Percentiles rank a stretch among this genome's conserved stretches.
Evolutionary conservation across 2,888 invertebrate species (phyloP).

Genomic region (Eudasyphora cyanicolor): DNA sequence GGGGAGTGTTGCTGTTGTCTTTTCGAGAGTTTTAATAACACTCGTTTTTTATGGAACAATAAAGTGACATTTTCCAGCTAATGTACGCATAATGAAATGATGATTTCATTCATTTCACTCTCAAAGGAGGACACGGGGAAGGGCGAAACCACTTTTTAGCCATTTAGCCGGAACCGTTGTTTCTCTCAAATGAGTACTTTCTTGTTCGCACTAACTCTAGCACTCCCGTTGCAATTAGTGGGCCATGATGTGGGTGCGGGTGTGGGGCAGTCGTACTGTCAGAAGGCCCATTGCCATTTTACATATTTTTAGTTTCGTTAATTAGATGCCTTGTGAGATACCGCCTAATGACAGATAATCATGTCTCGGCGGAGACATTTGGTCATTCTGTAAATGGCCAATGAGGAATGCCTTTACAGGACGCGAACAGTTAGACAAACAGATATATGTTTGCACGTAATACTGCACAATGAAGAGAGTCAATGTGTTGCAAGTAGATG

Average conservation of each 20-base stretch:
- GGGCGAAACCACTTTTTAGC: neutral
- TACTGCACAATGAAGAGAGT: no score
- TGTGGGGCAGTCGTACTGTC: neutral
- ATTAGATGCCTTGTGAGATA: constrained; percentile 6
- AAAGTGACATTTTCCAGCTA: constrained; percentile 18
- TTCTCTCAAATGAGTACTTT: constrained; percentile 1
- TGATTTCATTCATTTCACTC: constrained; percentile 40
- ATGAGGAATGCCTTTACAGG: no score
- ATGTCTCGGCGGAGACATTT: constrained; percentile 3
- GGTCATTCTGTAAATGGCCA: neutral
- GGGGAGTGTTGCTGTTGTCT: constrained; percentile 6
- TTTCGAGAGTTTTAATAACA: neutral
- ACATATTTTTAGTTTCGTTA: constrained; percentile 8
- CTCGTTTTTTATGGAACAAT: constrained; percentile 20
- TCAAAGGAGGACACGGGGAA: neutral
- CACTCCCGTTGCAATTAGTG: neutral
- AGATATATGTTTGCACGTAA: no score
- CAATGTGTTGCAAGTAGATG: no score
- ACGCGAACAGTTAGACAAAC: no score
- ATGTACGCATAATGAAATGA: constrained; percentile 37
- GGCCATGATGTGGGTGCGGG: neutral
- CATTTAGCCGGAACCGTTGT: neutral
- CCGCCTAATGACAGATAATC: neutral
- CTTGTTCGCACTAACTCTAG: neutral
- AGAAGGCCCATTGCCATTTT: neutral